phyloP scores from a whole-genome alignment of 2,888 invertebrate genomes.

The Neria commutata region DNA sequence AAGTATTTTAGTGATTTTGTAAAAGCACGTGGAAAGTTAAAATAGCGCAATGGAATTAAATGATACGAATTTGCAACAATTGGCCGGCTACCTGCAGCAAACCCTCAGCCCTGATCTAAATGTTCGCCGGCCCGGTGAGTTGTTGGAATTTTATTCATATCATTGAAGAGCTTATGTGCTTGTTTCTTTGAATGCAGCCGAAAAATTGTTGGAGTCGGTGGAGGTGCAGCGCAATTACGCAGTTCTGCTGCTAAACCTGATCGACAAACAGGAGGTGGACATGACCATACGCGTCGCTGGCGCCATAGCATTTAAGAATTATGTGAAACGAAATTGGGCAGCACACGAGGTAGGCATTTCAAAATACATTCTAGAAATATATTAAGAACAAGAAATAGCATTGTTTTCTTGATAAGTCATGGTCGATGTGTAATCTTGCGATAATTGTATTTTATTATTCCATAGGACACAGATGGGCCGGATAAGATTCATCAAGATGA shows the following conservation, averaged over 20 bases:
- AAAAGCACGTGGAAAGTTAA: slow-evolving; percentile 29
- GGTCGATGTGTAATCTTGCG: background rate
- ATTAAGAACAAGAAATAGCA: too few relatives aligned
- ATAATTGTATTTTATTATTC: slow-evolving; percentile 17
- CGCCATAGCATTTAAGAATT: slow-evolving; percentile 96
- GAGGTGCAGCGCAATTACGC: slow-evolving; percentile 92
- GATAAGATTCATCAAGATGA: slow-evolving; percentile 84
- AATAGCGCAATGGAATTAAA: slow-evolving; percentile 79
- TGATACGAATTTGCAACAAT: slow-evolving; percentile 80
- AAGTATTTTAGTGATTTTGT: slow-evolving; percentile 20
- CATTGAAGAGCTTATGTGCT: background rate
- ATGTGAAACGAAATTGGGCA: slow-evolving; percentile 94
- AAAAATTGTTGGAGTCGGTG: slow-evolving; percentile 88
- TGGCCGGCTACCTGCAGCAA: slow-evolving; percentile 85
- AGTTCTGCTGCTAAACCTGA: slow-evolving; percentile 80
- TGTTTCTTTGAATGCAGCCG: slow-evolving; percentile 67
- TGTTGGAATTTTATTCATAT: slow-evolving; percentile 32
- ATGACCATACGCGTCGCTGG: slow-evolving; percentile 86
- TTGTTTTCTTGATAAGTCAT: background rate
- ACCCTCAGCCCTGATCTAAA: slow-evolving; percentile 85
- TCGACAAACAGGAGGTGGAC: slow-evolving; percentile 82
- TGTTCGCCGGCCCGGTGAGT: slow-evolving; percentile 81
- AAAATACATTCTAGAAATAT: too few relatives aligned
- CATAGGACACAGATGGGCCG: slow-evolving; percentile 71
- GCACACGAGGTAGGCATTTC: slow-evolving; percentile 68